Base-by-base conservation (phyloP, 2,888 invertebrate species). In the Agriotes lineatus region DNA sequence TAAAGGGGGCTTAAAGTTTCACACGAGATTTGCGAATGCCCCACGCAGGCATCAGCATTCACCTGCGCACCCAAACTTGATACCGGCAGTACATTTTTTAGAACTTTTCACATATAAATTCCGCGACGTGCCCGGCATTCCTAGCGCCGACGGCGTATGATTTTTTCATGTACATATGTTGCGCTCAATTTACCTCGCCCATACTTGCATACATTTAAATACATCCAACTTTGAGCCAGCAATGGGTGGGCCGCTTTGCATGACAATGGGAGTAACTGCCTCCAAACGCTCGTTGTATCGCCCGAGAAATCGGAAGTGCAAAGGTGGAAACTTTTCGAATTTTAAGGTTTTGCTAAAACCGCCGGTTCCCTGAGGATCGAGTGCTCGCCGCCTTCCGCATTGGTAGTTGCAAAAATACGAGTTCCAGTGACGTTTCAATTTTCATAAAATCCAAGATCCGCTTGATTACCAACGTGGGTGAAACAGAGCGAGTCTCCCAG, bases 181-280 rank as follows among this genome's bases (percentile, higher is more conserved):
- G 37, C 56, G 37, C 56, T 22, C 22, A n/a, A 37, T 56, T 56
- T 56, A 35, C 37, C 12, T 20, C 50, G 2, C 60, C 48, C 48
- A 60, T 35, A 16, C 50, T 30, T 35, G 50, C 19, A 61, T 61
- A 61, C 48, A 61, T 61, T 61, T 61, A 50, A 61, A 61, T 60
- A 50, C 10, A 33, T 48, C 44, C 12, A 9, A 61, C 30, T 37
- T 50, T 61, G 19, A 48, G 25, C 33, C 20, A 35, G 20, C 61
- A 61, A 61, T 35, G n/a, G 35, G 16, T 35, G 20, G n/a, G 35
- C 61, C 50, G 9, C 20, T 61, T 61, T 48, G 61, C 61, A 61
- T 61, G 6, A 61, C 48, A 61, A 61, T 61, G 19, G 61, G 37
- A 30, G 45, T 20, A 61, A 48, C 33, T 50, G 61, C 48, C 59